Evolutionary conservation across 2,113 vertebrate species (phyloP).

Genomic region (Sterna hirundo): DNA sequence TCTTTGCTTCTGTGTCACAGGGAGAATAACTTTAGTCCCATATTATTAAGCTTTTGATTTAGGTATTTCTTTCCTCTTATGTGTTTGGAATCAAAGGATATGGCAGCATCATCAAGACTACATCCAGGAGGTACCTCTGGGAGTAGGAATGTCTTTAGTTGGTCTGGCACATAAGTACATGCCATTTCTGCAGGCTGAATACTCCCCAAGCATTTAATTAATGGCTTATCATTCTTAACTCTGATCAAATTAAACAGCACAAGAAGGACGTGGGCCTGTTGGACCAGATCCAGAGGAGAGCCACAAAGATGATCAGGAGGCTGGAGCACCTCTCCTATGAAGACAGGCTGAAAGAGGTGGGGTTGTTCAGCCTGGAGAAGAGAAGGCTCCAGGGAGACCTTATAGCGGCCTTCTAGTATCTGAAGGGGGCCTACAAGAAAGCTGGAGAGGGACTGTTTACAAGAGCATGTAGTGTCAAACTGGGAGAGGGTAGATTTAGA

Average conservation of each 20-base stretch:
- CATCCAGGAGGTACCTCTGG: neutral
- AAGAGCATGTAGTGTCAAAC: neutral
- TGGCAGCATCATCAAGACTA: neutral
- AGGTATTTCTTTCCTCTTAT: neutral
- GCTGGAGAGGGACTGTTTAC: neutral
- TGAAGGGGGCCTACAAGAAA: neutral
- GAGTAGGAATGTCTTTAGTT: neutral
- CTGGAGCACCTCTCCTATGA: neutral
- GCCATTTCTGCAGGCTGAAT: neutral
- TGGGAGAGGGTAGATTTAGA: neutral
- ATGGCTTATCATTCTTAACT: neutral
- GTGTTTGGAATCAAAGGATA: neutral
- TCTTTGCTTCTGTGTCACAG: neutral
- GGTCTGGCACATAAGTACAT: neutral
- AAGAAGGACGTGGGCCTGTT: neutral
- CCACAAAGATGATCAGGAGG: neutral
- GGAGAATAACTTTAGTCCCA: neutral
- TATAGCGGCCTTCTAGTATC: neutral
- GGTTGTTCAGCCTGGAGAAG: neutral
- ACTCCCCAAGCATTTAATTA: neutral
- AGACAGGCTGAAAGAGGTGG: neutral
- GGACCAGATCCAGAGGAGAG: neutral
- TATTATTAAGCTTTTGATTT: neutral
- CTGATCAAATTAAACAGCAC: neutral
- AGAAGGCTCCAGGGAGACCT: neutral